phyloP scores from a whole-genome alignment of 23 tunicate genomes.

The Styela clava region DNA sequence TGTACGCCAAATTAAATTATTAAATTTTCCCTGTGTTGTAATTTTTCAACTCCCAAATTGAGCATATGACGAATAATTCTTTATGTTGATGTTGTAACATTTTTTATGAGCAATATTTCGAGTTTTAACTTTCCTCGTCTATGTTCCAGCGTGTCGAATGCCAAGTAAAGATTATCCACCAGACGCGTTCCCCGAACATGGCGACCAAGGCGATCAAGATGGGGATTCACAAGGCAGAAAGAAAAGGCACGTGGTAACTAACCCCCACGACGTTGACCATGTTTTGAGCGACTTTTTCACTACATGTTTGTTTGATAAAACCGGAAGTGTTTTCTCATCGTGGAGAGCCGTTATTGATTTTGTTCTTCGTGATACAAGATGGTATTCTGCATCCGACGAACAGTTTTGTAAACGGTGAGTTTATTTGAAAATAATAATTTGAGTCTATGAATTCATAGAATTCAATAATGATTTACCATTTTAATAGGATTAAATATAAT shows the following conservation, averaged over 20 bases:
- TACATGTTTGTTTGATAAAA: conserved; percentile 6
- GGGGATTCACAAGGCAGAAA: background rate
- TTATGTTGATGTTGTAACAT: too few relatives aligned
- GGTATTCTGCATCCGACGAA: conserved; percentile 13
- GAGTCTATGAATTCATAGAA: too few relatives aligned
- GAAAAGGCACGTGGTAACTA: background rate
- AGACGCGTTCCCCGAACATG: conserved; percentile 3
- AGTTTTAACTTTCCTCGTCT: too few relatives aligned
- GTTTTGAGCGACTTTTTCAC: conserved; percentile 9
- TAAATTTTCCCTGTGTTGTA: too few relatives aligned
- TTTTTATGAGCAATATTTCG: too few relatives aligned
- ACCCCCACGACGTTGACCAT: background rate
- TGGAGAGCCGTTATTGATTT: conserved; percentile 16
- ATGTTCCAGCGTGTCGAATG: background rate
- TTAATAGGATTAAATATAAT: too few relatives aligned
- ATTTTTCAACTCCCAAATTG: too few relatives aligned
- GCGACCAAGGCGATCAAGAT: background rate
- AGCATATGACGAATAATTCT: too few relatives aligned
- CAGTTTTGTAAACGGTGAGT: conserved; percentile 7
- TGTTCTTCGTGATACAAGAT: conserved; percentile 14
- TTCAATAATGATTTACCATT: too few relatives aligned
- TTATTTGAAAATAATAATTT: too few relatives aligned
- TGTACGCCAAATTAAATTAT: too few relatives aligned
- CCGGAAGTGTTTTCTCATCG: conserved; percentile 7
- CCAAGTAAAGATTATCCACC: background rate